phyloP scores from a whole-genome alignment of 2,797 vertebrate genomes.

The Sebastes cheni region DNA sequence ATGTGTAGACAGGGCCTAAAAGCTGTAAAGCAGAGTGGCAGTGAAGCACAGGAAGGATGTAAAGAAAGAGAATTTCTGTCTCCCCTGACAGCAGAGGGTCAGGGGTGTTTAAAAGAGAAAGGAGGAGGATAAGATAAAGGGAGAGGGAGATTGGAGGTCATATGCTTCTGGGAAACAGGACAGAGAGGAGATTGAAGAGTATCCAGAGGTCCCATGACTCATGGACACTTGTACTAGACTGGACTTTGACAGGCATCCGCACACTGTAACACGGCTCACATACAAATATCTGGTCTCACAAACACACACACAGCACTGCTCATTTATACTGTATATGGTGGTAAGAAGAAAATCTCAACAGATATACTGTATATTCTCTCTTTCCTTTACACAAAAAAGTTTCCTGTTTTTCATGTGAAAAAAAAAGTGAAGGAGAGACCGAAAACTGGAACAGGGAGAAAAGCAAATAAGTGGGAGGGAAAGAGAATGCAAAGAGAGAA shows the following conservation, averaged over 20 bases:
- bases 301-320: slow-evolving; percentile 15
- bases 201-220: slow-evolving; percentile 50
- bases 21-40: slow-evolving; percentile 23
- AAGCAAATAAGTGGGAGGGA: slow-evolving; percentile 41
- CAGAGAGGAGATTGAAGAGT: slow-evolving; percentile 28
- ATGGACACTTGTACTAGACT: slow-evolving; percentile 22
- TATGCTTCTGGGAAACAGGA: slow-evolving; percentile 32
- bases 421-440: slow-evolving; percentile 18
- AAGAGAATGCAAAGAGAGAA: slow-evolving; percentile 24
- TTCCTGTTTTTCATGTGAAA: slow-evolving; percentile 22
- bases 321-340: background rate
- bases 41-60: slow-evolving; percentile 1
- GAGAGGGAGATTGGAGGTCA: background rate
- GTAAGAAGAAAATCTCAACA: background rate
- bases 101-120: slow-evolving; percentile 30
- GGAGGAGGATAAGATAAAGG: slow-evolving; percentile 12
- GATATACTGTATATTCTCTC: background rate
- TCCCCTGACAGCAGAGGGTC: slow-evolving; percentile 47
- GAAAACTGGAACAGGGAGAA: slow-evolving; percentile 33
- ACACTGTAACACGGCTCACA: slow-evolving; percentile 18
- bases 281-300: slow-evolving; percentile 17
- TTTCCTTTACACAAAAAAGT: slow-evolving; percentile 18
- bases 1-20: background rate
- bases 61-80: slow-evolving; percentile 11
- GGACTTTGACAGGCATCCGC: slow-evolving; percentile 43